These are phyloP conservation scores for Periparus ater DNA, from an alignment of 2,797 vertebrate genomes.

Conservation along the genomic window DNA sequence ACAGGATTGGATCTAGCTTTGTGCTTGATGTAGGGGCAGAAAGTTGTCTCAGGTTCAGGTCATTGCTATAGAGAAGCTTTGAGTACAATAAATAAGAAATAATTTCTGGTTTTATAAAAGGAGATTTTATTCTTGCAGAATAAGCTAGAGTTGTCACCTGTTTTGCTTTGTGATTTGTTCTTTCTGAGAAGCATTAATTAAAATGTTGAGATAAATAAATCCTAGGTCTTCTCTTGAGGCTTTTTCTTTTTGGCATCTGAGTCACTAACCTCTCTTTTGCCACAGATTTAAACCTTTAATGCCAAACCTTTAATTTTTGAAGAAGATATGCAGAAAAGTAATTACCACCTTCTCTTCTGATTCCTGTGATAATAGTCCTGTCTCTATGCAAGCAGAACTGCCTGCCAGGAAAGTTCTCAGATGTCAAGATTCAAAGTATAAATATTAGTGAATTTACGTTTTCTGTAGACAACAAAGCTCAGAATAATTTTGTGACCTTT, in stretches of 20 bases:
- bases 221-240: not conserved
- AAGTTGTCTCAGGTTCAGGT: not conserved
- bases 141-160: not conserved
- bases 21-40: not conserved
- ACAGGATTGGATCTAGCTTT: not conserved
- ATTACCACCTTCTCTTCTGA: conserved; percentile 23
- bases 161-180: conserved; percentile 16
- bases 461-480: not conserved
- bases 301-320: not conserved
- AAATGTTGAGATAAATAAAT: conserved; percentile 27
- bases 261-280: not conserved
- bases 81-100: not conserved
- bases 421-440: not conserved
- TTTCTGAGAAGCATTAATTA: not conserved
- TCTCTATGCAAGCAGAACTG: not conserved
- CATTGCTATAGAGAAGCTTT: not conserved
- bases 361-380: not conserved
- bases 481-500: conserved; percentile 50
- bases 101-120: not conserved
- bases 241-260: conserved; percentile 1
- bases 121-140: not conserved
- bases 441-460: conserved; percentile 5
- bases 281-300: not conserved
- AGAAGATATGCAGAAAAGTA: conserved; percentile 11
- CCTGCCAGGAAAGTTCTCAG: conserved; percentile 37